These are phyloP conservation scores for Cyanistes caeruleus DNA, from an alignment of 2,113 vertebrate species.

Conservation along the genomic window DNA sequence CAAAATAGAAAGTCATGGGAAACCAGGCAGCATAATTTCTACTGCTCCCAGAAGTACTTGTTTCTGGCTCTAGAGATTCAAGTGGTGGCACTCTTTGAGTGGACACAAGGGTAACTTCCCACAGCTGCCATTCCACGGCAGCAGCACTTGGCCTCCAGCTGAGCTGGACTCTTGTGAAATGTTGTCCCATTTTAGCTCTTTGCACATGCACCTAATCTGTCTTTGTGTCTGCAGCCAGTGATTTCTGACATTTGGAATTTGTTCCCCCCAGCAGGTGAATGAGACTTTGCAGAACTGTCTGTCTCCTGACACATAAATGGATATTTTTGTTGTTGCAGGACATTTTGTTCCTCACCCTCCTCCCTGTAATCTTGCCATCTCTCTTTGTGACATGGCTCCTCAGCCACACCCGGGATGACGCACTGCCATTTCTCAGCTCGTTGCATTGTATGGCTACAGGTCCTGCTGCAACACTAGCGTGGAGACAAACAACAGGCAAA, in stretches of 20 bases:
- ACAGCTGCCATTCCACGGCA: neutral
- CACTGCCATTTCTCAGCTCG: slow-evolving; percentile 33
- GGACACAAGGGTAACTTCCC: neutral
- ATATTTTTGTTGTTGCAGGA: neutral
- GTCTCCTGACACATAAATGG: neutral
- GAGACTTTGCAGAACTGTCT: neutral
- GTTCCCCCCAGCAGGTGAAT: neutral
- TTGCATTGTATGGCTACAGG: neutral
- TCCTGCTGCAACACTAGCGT: slow-evolving; percentile 15
- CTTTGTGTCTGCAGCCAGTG: neutral
- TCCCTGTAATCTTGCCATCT: slow-evolving; percentile 49
- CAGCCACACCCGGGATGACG: slow-evolving; percentile 49
- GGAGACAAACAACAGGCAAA: slow-evolving; percentile 29
- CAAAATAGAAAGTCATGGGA: slow-evolving; percentile 50
- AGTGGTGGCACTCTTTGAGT: neutral
- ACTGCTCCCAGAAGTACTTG: neutral
- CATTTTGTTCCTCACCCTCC: neutral
- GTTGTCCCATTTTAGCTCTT: neutral
- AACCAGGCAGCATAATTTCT: slow-evolving; percentile 20
- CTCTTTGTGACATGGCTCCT: neutral
- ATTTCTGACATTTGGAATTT: neutral
- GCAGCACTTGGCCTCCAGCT: neutral
- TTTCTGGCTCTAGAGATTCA: neutral
- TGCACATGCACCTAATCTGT: neutral
- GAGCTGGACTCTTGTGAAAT: neutral